These are phyloP conservation scores for Lycopodina hypogea DNA, from an alignment of 37 sponge, comb jelly and placozoan genomes.

Conservation along the genomic window DNA sequence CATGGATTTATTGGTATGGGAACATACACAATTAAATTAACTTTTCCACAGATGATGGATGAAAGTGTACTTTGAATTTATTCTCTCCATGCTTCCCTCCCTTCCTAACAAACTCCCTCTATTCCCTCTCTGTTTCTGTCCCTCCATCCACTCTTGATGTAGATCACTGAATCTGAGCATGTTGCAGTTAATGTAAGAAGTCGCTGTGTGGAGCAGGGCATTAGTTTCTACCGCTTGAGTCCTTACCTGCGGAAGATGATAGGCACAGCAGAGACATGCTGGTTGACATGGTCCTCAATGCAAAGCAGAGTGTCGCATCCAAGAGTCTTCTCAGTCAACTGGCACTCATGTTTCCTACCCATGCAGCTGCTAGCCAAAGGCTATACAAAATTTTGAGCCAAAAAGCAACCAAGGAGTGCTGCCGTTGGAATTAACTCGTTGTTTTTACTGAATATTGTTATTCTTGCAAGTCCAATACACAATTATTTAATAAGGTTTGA, in stretches of 20 bases:
- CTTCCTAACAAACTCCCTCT: no score
- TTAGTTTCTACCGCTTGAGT: conserved; percentile 49
- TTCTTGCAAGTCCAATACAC: no score
- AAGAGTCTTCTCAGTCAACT: background rate
- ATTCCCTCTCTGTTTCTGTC: no score
- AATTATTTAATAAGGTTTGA: no score
- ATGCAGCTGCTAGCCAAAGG: background rate
- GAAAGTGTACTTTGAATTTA: no score
- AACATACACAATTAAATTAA: no score
- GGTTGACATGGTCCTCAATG: conserved; percentile 38
- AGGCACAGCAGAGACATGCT: conserved; percentile 43
- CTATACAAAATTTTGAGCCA: background rate
- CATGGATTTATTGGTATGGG: no score
- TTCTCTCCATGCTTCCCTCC: no score
- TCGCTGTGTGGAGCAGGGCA: conserved; percentile 37
- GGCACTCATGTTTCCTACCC: background rate
- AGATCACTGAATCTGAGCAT: conserved; percentile 48
- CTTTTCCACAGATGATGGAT: no score
- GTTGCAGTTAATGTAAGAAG: conserved; percentile 26
- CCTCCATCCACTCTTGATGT: background rate
- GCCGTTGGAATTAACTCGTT: no score
- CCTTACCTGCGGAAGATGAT: conserved; percentile 35
- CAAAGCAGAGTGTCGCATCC: conserved; percentile 5
- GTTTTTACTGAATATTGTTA: no score
- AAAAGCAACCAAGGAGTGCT: no score